Conservation (phyloP, 1,140 invertebrate genomes). For the Papilio aristodemus region DNA sequence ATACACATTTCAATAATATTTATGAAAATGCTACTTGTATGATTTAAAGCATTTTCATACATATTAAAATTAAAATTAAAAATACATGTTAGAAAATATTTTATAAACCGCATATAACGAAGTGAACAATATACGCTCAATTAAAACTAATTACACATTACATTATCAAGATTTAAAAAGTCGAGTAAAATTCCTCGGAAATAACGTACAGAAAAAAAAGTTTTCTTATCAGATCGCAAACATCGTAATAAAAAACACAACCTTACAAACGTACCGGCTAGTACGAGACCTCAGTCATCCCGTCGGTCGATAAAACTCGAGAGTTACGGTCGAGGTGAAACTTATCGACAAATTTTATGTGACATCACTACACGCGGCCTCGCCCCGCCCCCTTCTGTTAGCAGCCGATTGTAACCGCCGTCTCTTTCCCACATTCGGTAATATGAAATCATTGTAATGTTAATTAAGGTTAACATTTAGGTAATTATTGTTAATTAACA, state of each 20-base stretch:
- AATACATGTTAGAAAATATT: not conserved
- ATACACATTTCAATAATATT: not conserved
- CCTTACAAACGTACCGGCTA: conserved; percentile 9
- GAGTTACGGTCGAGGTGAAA: conserved; percentile 43
- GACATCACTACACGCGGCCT: conserved; percentile 53
- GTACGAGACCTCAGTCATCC: conserved; percentile 41
- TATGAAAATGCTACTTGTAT: not conserved
- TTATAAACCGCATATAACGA: not conserved
- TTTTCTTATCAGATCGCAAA: conserved; percentile 13
- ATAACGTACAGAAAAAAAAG: not conserved
- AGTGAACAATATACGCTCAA: conserved; percentile 5
- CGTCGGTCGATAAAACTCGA: conserved; percentile 50
- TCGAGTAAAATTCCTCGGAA: not conserved
- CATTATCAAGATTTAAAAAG: not conserved
- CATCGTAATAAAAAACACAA: not conserved
- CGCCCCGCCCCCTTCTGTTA: conserved; percentile 51
- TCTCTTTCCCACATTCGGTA: conserved; percentile 46
- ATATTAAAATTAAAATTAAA: conserved; percentile 4
- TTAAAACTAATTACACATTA: conserved; percentile 6
- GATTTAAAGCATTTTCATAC: too few species aligned
- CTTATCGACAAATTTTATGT: conserved; percentile 59
- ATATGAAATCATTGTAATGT: conserved; percentile 2
- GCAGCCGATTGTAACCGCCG: conserved; percentile 45
- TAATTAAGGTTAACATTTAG: not conserved
- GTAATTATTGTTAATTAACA: not conserved